Base-by-base conservation (phyloP, 1,140 invertebrate species). In the Akabosia matsudoensis region DNA sequence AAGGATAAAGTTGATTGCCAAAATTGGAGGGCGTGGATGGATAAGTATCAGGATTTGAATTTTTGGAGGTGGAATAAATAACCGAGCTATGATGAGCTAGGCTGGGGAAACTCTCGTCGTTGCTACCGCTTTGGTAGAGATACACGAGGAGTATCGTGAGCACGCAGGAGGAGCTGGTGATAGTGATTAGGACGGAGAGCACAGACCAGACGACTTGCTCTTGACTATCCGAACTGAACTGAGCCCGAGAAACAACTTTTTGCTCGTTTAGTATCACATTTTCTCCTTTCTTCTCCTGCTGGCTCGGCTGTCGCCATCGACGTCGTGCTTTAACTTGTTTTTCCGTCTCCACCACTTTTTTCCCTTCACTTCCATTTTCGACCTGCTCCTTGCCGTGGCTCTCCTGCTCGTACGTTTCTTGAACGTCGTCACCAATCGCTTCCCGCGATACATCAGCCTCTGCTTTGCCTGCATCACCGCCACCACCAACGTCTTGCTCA, bases 151-250 rank as follows among this genome's bases (percentile, higher is more conserved):
- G 13, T 28, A 67, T 24, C 3, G 61, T 67, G 28, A 67, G 61
- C 4, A 7, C 7, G 22, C 61, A 30, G 26, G 61, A 67, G 7
- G 61, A 28, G 61, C 61, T 67, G 24, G 31, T 24, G 22, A 67
- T n/a, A 7, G 61, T 67, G 28, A 67, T 30, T 10, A 67, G 61
- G 24, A 67, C 61, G 61, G 61, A 67, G 61, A 67, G 61, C 61
- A 67, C 61, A 31, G 31, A 67, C 61, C 61, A 67, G 7, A 31
- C 61, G 61, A 30, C 61, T 67, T 31, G 61, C 61, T 67, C 61
- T 67, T 67, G 61, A 7, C 28, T 67, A 67, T 67, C 61, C 54
- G 24, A 61, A 67, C 31, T 30, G 3, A 56, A 56, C 61, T 67
- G 61, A 67, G 61, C 61, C 28, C 14, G 61, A 2, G 61, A n/a